These are phyloP conservation scores for Tinea semifulvella DNA, from an alignment of 2,888 invertebrate species.

Conservation along the genomic window DNA sequence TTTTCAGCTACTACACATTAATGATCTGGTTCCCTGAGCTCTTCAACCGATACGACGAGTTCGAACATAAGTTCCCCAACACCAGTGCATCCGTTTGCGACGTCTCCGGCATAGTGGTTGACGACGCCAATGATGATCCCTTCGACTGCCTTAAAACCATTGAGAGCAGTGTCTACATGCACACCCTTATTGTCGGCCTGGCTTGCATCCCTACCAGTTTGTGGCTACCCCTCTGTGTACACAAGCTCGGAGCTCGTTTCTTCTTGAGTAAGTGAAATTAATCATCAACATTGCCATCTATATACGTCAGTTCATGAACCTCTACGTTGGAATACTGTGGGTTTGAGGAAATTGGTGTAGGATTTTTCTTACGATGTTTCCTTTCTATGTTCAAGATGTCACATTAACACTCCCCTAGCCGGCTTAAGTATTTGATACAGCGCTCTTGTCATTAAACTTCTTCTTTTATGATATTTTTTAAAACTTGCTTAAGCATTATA, in stretches of 20 bases:
- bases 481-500: too few relatives aligned
- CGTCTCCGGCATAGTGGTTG: slow-evolving; percentile 72
- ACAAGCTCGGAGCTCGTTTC: slow-evolving; percentile 82
- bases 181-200: slow-evolving; percentile 81
- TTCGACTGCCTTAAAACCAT: slow-evolving; percentile 72
- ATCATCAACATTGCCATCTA: too few relatives aligned
- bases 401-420: too few relatives aligned
- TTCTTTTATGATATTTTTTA: too few relatives aligned
- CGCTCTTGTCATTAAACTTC: too few relatives aligned
- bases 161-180: slow-evolving; percentile 73
- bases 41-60: slow-evolving; percentile 84
- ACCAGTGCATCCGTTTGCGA: slow-evolving; percentile 79
- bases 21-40: slow-evolving; percentile 94
- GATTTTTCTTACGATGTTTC: too few relatives aligned
- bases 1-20: slow-evolving; percentile 83
- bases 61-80: slow-evolving; percentile 72
- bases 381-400: too few relatives aligned
- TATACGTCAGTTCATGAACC: too few relatives aligned
- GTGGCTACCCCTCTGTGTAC: slow-evolving; percentile 81
- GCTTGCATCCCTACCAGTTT: slow-evolving; percentile 84
- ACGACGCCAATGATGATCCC: slow-evolving; percentile 50
- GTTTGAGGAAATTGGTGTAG: too few relatives aligned
- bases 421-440: too few relatives aligned
- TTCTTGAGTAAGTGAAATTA: slow-evolving; percentile 74
- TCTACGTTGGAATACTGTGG: too few relatives aligned